These are phyloP conservation scores for Drosophila suzukii DNA, from an alignment of 1,140 invertebrate species.

Conservation along the genomic window DNA sequence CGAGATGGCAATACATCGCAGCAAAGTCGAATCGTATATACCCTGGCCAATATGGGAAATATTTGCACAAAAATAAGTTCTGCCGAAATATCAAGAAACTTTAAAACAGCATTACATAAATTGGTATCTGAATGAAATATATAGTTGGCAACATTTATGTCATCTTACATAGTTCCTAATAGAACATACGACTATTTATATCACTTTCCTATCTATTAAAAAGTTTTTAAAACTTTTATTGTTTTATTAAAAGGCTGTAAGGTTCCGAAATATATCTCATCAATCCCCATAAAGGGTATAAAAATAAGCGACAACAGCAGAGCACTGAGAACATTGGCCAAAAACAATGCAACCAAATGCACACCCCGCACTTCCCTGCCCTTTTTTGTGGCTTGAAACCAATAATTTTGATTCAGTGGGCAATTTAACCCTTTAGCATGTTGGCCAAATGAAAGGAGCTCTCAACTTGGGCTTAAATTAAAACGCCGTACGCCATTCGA, in stretches of 20 bases:
- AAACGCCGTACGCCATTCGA: constrained; percentile 63
- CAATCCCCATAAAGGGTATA: constrained; percentile 3
- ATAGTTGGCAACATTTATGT: no score
- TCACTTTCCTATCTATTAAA: no score
- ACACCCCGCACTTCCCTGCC: constrained; percentile 12
- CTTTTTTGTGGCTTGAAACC: constrained; percentile 69
- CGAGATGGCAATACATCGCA: constrained; percentile 3
- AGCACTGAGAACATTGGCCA: constrained; percentile 36
- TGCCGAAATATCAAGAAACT: no score
- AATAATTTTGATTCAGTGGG: constrained; percentile 84
- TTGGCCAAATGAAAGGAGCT: constrained; percentile 79
- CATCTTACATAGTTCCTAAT: no score
- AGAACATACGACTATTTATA: no score
- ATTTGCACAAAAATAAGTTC: neutral
- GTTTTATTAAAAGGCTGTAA: neutral
- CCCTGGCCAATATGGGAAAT: neutral
- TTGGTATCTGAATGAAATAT: no score
- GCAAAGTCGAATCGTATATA: neutral
- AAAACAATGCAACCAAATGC: constrained; percentile 74
- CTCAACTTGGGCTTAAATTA: constrained; percentile 76
- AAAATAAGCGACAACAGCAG: constrained; percentile 11
- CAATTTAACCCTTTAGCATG: constrained; percentile 84
- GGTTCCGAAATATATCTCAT: neutral
- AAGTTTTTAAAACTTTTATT: neutral
- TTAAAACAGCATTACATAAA: no score